Base-by-base conservation (phyloP, 2,797 vertebrate species). In the Miichthys miiuy region DNA sequence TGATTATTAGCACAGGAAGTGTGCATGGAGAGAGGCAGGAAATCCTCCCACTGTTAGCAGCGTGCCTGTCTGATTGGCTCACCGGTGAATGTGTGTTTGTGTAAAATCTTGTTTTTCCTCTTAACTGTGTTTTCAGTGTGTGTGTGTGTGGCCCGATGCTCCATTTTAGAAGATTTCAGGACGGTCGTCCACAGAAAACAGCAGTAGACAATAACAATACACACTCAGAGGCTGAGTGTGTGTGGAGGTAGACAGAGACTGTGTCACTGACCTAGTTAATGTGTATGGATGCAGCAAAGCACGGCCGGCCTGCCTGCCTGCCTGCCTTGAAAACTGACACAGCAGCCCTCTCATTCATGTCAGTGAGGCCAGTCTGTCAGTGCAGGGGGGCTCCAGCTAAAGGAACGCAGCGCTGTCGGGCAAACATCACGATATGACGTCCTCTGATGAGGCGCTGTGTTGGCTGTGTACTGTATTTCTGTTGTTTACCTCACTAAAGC, bases 1-100 rank as follows among this genome's bases (percentile, higher is more conserved):
- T 93, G 93, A 96, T 97, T 97, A 95, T 97, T 96, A 94, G 90
- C 75, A 85, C 90, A 96, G 97, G 97, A 98, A 97, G 91, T 91
- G 81, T 86, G 89, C 91, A 82, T 82, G 83, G 83, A 92, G 89
- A 90, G 91, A 85, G 84, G 83, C 86, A 93, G 96, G 97, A 97
- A 96, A 96, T 97, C 96, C 96, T 96, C 90, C 91, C 77, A 93
- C 92, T 93, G 93, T 94, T 96, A 93, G 91, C 91, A 68, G 71
- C 6, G 38, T 72, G 88, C 75, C 72, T 72, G 68, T 65, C 82
- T 87, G 81, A 80, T 85, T 88, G 80, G 77, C 71, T 81, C 47
- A 7, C 61, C 57, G 20, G 20, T 51, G 21, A 21, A 16, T 62
- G 63, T 58, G 65, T 38, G 21, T 27, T 46, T 67, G 57, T 51